phyloP scores from a whole-genome alignment of 2,797 vertebrate genomes.

The Sarcophilus harrisii region DNA sequence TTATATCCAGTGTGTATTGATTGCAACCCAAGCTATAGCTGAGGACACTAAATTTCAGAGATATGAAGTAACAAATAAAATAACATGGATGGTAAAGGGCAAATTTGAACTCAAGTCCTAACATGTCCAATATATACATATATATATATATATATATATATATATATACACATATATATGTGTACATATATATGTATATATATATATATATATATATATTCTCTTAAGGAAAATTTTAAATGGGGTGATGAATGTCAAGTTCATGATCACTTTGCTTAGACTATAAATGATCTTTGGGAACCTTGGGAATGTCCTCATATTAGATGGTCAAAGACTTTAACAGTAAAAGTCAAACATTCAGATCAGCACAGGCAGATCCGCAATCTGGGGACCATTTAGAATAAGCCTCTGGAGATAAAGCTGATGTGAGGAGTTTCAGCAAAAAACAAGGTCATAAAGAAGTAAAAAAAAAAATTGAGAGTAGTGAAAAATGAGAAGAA shows the following conservation, averaged over 20 bases:
- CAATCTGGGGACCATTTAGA: neutral
- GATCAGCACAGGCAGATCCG: neutral
- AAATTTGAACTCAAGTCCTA: neutral
- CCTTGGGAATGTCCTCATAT: neutral
- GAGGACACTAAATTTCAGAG: neutral
- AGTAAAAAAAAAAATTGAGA: neutral
- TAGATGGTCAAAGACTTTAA: neutral
- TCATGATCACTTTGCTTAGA: neutral
- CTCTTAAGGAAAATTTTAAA: neutral
- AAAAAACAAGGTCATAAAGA: neutral
- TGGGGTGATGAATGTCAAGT: neutral
- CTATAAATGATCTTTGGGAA: neutral
- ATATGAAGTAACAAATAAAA: neutral
- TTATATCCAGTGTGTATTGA: neutral
- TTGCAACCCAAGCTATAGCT: neutral
- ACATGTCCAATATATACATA: too few relatives aligned
- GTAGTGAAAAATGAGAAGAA: neutral
- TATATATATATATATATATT: neutral
- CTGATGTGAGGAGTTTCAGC: neutral
- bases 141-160: too few relatives aligned
- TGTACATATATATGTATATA: too few relatives aligned
- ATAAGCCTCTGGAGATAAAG: neutral
- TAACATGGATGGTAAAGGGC: neutral
- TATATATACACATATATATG: too few relatives aligned
- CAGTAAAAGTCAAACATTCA: neutral